Conservation (phyloP, 2,888 invertebrate genomes). For the Pedicia rivosa region DNA sequence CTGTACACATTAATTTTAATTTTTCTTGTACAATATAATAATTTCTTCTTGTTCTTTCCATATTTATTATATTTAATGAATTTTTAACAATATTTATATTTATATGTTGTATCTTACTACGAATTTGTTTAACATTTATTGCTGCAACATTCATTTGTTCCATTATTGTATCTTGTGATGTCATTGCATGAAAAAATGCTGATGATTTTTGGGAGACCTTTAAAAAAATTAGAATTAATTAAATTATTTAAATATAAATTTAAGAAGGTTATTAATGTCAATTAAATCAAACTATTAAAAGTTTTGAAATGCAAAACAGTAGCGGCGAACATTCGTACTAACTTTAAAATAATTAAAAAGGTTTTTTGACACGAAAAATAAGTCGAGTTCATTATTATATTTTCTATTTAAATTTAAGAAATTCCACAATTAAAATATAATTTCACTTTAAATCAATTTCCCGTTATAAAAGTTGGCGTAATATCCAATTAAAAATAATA, state of each 20-base stretch:
- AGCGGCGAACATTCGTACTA: too few relatives aligned
- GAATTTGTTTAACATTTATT: constrained; percentile 52
- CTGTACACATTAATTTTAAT: constrained; percentile 82
- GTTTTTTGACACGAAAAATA: too few relatives aligned
- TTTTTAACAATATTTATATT: constrained; percentile 65
- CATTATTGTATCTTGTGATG: constrained; percentile 94
- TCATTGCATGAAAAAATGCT: constrained; percentile 96
- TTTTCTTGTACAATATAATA: constrained; percentile 50
- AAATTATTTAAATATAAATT: background rate
- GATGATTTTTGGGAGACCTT: constrained; percentile 78
- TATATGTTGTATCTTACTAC: constrained; percentile 59
- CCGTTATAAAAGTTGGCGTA: too few relatives aligned
- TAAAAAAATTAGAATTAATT: constrained; percentile 2
- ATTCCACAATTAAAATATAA: too few relatives aligned
- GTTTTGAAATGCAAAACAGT: too few relatives aligned
- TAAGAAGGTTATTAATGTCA: too few relatives aligned
- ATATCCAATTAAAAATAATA: too few relatives aligned
- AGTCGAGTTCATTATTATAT: too few relatives aligned
- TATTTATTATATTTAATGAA: constrained; percentile 60
- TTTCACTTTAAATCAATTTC: too few relatives aligned
- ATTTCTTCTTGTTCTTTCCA: constrained; percentile 48
- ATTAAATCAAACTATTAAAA: too few relatives aligned
- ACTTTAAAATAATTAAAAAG: too few relatives aligned
- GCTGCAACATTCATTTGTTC: constrained; percentile 80
- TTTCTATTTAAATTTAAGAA: too few relatives aligned